Evolutionary conservation across 2,888 invertebrate genomes (phyloP).

Genomic region (Acanthopleura granulata): DNA sequence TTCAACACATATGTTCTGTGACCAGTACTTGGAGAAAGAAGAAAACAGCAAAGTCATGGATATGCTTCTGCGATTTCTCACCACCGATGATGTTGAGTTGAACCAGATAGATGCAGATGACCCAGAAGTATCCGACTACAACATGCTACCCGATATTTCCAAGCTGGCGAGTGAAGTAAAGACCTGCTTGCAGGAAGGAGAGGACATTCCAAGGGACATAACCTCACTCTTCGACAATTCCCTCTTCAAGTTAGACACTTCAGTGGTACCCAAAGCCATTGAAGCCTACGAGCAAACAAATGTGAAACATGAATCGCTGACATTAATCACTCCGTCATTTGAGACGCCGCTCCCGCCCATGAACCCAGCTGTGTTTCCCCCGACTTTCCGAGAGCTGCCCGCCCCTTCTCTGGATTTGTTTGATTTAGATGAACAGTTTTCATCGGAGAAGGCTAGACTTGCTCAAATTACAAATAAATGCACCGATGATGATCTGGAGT

Average conservation of each 20-base stretch:
- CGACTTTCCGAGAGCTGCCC: slow-evolving; percentile 92
- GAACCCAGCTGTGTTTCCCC: slow-evolving; percentile 95
- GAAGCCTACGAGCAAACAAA: slow-evolving; percentile 84
- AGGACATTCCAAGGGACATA: slow-evolving; percentile 82
- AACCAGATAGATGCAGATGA: slow-evolving; percentile 92
- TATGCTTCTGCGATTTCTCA: slow-evolving; percentile 86
- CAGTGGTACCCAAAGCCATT: slow-evolving; percentile 81
- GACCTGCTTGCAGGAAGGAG: slow-evolving; percentile 80
- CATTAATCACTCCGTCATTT: slow-evolving; percentile 95
- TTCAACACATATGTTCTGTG: slow-evolving; percentile 91
- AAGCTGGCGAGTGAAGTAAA: slow-evolving; percentile 83
- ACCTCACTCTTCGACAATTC: slow-evolving; percentile 76
- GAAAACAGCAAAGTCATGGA: slow-evolving; percentile 90
- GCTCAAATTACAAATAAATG: slow-evolving; percentile 78
- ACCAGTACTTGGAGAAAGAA: slow-evolving; percentile 93
- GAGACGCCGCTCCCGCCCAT: slow-evolving; percentile 95
- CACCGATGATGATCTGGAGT: slow-evolving; percentile 86
- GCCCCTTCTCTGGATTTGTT: slow-evolving; percentile 94
- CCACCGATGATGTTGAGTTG: slow-evolving; percentile 77
- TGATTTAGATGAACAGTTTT: slow-evolving; percentile 97
- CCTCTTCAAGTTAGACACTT: slow-evolving; percentile 73
- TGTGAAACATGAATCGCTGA: slow-evolving; percentile 91
- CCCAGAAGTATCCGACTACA: slow-evolving; percentile 94
- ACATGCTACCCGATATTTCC: slow-evolving; percentile 90
- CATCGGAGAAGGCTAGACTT: slow-evolving; percentile 90